These are phyloP conservation scores for Hippocampus guttulatus DNA, from an alignment of 2,113 vertebrate genomes.

Conservation along the genomic window DNA sequence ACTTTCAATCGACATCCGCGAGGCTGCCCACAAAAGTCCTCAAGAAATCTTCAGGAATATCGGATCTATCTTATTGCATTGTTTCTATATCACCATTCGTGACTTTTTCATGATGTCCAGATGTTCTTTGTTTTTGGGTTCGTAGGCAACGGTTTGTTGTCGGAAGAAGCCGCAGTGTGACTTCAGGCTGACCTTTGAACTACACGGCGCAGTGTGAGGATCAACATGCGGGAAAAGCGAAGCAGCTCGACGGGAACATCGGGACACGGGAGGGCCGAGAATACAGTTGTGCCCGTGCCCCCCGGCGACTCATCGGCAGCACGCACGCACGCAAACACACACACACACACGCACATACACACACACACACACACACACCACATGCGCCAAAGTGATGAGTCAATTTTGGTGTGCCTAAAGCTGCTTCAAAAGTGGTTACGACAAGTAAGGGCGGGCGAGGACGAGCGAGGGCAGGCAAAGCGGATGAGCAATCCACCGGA, in stretches of 20 bases:
- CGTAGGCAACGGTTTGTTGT: not conserved
- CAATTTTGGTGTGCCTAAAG: not conserved
- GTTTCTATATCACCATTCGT: no score
- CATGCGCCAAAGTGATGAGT: not conserved
- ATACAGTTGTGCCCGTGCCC: no score
- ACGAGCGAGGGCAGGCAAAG: not conserved
- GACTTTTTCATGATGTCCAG: not conserved
- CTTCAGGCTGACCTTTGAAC: not conserved
- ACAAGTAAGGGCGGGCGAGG: not conserved
- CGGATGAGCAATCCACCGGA: conserved; percentile 27
- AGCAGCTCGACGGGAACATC: not conserved
- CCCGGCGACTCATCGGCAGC: no score
- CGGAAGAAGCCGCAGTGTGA: not conserved
- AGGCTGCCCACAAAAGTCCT: not conserved
- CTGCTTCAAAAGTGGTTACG: not conserved
- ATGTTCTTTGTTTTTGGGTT: not conserved
- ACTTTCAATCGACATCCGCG: no score
- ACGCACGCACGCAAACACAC: not conserved
- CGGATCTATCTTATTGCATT: no score
- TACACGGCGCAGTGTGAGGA: not conserved
- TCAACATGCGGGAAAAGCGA: not conserved
- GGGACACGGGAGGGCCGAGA: no score
- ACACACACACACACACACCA: not conserved
- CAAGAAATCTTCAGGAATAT: not conserved
- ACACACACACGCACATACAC: not conserved